Percentiles rank a stretch among this genome's conserved stretches.
phyloP scores from a whole-genome alignment of 1,140 invertebrate genomes.

The Lordiphosa stackelbergi region DNA sequence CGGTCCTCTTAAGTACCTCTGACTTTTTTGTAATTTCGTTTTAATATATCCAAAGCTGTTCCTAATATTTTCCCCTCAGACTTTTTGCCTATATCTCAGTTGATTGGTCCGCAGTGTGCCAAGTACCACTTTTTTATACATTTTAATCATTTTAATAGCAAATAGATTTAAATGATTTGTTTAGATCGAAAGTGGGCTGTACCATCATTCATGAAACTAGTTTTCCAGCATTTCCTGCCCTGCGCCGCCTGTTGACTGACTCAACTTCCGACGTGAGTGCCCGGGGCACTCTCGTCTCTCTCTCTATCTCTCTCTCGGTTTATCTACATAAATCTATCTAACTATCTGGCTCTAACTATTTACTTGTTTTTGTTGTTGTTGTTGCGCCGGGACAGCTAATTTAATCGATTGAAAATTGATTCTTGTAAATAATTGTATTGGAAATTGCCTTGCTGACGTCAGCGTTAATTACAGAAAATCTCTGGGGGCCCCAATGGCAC shows the following conservation, averaged over 20 bases:
- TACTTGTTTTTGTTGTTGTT: no score
- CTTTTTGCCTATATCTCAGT: slow-evolving; percentile 25
- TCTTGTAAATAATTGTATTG: slow-evolving; percentile 55
- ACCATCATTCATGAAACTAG: slow-evolving; percentile 23
- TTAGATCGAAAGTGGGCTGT: slow-evolving; percentile 42
- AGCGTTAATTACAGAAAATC: slow-evolving; percentile 69
- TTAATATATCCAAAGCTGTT: no score
- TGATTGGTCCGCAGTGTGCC: slow-evolving; percentile 19
- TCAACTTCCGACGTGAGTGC: slow-evolving; percentile 59
- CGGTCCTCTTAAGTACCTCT: no score
- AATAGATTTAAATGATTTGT: slow-evolving; percentile 67
- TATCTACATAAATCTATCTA: no score
- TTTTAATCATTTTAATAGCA: slow-evolving; percentile 61
- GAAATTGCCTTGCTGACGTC: slow-evolving; percentile 59
- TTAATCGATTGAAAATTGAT: slow-evolving; percentile 73
- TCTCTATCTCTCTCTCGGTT: no score
- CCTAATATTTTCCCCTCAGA: no score
- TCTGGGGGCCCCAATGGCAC: slow-evolving; percentile 11
- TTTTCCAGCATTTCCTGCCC: slow-evolving; percentile 42
- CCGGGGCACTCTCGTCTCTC: no score
- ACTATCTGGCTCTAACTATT: no score
- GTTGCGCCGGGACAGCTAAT: slow-evolving; percentile 12
- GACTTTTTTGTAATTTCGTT: no score
- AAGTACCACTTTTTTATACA: slow-evolving; percentile 41
- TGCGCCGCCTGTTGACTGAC: slow-evolving; percentile 21